Conservation (phyloP, 2,113 vertebrate species). For the Herpailurus yagouaroundi region DNA sequence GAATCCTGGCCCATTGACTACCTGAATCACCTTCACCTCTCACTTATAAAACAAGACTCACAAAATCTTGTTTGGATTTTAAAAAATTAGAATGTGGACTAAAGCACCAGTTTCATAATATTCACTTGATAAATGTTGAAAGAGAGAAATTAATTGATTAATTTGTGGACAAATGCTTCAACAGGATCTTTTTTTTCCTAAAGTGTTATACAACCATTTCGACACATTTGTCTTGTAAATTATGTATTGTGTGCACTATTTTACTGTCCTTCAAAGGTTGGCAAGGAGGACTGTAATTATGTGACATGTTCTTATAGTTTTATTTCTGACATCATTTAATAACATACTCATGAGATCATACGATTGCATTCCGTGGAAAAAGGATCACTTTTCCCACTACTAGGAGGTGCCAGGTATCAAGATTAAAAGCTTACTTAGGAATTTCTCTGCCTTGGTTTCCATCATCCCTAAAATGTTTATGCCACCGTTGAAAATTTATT, state of each 20-base stretch:
- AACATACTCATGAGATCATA: background rate
- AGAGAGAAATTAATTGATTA: background rate
- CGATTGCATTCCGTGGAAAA: background rate
- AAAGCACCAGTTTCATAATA: background rate
- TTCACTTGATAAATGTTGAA: background rate
- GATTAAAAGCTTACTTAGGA: background rate
- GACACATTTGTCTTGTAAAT: background rate
- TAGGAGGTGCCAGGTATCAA: background rate
- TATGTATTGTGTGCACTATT: background rate
- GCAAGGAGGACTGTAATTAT: background rate
- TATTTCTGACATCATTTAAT: background rate
- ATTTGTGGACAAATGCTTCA: background rate
- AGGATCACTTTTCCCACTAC: background rate
- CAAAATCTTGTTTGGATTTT: background rate
- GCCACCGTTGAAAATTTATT: background rate
- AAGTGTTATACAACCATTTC: background rate
- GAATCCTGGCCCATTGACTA: background rate
- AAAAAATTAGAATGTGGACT: background rate
- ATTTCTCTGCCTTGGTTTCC: background rate
- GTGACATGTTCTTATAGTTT: background rate
- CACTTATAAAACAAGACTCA: background rate
- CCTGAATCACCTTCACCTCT: background rate
- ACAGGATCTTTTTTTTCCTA: background rate
- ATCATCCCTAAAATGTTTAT: background rate
- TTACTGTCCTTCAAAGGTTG: background rate